These are phyloP conservation scores for Ephydatia muelleri DNA, from an alignment of 37 sponge, comb jelly and placozoan genomes.

Conservation along the genomic window DNA sequence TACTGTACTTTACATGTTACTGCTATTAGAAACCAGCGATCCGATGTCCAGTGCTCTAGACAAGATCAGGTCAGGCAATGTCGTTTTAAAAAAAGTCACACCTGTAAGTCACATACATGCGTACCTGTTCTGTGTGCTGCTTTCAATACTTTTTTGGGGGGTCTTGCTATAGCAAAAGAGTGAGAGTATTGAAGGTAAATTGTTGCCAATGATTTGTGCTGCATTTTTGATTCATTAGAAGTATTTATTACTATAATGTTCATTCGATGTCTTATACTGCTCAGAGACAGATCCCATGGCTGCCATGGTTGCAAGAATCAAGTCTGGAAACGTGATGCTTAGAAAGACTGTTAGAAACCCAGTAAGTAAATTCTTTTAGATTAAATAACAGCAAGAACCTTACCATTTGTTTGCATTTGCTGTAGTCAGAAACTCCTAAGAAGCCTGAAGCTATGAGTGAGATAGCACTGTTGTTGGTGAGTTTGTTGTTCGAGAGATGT, in stretches of 20 bases:
- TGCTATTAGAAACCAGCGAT: not conserved
- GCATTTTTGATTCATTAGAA: too few relatives aligned
- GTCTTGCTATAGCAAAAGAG: not conserved
- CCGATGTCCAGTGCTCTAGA: not conserved
- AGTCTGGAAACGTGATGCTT: constrained; percentile 61
- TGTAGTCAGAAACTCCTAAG: not conserved
- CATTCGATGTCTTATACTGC: not conserved
- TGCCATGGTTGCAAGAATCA: constrained; percentile 70
- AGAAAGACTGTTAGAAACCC: constrained; percentile 13
- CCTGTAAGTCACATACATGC: not conserved
- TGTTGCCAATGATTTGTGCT: too few relatives aligned
- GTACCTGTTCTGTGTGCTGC: not conserved
- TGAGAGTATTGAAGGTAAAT: not conserved
- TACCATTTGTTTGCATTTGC: not conserved
- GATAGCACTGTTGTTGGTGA: not conserved
- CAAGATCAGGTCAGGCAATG: not conserved
- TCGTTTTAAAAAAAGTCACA: not conserved
- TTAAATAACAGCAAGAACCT: not conserved
- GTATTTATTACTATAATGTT: too few relatives aligned
- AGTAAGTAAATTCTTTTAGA: not conserved
- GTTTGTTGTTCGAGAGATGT: not conserved
- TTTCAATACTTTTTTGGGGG: not conserved
- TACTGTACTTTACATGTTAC: not conserved
- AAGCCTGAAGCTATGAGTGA: not conserved
- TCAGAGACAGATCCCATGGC: constrained; percentile 64